phyloP scores from a whole-genome alignment of 2,888 invertebrate genomes.

The Margaritifera margaritifera region DNA sequence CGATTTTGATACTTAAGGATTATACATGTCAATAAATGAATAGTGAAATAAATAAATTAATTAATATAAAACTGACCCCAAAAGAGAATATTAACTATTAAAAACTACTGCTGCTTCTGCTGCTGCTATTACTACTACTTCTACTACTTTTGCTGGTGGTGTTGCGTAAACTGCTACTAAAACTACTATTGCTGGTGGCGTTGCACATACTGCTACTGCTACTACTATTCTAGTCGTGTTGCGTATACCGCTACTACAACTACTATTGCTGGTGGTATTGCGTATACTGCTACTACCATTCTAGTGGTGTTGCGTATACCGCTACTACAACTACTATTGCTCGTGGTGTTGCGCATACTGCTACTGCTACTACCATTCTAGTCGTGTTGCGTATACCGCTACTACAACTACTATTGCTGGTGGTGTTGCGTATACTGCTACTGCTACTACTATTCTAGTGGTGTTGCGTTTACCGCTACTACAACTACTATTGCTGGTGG shows the following conservation, averaged over 20 bases:
- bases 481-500: slow-evolving; percentile 4
- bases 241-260: slow-evolving; percentile 4
- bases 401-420: slow-evolving; percentile 5
- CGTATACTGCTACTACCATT: slow-evolving; percentile 7
- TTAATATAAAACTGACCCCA: too few species aligned
- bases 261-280: slow-evolving; percentile 5
- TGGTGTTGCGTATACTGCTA: neutral
- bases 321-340: slow-evolving; percentile 6
- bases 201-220: slow-evolving; percentile 3
- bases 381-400: slow-evolving; percentile 3
- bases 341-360: slow-evolving; percentile 5
- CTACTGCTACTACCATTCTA: slow-evolving; percentile 7
- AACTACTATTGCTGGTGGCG: neutral
- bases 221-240: slow-evolving; percentile 2
- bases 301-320: too few species aligned
- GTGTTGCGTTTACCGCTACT: neutral
- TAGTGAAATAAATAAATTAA: too few species aligned
- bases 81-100: too few species aligned
- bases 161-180: neutral
- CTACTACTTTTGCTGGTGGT: neutral
- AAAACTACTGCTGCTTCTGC: too few species aligned
- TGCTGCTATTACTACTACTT: neutral
- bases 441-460: neutral
- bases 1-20: too few species aligned
- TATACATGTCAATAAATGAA: too few species aligned